Conservation (phyloP, 2,113 vertebrate species). For the Dermatemys mawii region DNA sequence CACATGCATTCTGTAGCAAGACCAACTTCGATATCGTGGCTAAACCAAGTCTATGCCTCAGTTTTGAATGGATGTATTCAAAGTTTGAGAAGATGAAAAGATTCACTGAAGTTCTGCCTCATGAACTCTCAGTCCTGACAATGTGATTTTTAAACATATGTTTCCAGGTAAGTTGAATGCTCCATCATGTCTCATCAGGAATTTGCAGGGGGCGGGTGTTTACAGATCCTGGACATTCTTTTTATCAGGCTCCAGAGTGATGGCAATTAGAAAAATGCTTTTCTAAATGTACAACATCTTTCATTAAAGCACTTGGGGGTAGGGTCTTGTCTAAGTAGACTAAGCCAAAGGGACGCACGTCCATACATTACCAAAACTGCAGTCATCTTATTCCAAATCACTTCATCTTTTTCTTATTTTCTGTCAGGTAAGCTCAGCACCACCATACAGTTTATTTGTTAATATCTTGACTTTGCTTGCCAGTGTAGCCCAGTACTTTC, state of each 20-base stretch:
- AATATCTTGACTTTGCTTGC: background rate
- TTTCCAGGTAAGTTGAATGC: background rate
- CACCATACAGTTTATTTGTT: background rate
- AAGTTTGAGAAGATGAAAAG: background rate
- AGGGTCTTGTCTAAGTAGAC: background rate
- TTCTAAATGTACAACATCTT: background rate
- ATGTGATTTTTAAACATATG: background rate
- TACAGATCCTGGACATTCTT: background rate
- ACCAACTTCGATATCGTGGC: background rate
- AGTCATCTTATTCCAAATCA: background rate
- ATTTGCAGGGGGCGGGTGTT: no score
- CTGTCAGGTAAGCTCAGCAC: background rate
- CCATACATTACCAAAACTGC: background rate
- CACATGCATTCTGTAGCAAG: background rate
- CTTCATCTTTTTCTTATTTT: background rate
- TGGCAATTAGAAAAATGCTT: background rate
- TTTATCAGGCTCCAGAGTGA: background rate
- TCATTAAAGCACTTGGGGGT: background rate
- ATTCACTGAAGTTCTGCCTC: background rate
- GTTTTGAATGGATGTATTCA: background rate
- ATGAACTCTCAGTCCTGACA: background rate
- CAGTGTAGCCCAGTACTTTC: background rate
- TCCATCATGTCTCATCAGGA: background rate
- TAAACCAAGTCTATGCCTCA: background rate
- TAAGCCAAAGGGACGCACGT: background rate